A percentile compares a stretch with the other conserved stretches of the same genome.
These are phyloP conservation scores for Prolemur simus DNA, from an alignment of 2,113 vertebrate species.

Conservation along the genomic window DNA sequence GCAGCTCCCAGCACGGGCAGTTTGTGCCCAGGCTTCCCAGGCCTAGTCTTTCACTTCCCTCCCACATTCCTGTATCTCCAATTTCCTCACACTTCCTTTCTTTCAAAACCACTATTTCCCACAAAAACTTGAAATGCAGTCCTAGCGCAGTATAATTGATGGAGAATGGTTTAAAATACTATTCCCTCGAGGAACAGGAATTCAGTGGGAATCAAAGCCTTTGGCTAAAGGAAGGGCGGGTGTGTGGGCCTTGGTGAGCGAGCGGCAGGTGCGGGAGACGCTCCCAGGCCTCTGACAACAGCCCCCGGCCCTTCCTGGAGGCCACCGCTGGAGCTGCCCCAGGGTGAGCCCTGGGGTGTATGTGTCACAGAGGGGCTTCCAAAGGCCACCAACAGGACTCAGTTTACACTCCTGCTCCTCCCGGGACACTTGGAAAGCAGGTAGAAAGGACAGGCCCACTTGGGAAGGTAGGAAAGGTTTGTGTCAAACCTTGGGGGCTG, in stretches of 20 bases:
- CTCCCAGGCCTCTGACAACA: background rate
- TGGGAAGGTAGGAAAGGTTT: background rate
- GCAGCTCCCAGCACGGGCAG: background rate
- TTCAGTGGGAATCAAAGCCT: background rate
- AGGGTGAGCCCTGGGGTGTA: background rate
- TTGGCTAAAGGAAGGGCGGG: background rate
- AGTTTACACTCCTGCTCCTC: background rate
- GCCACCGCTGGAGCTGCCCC: fast-evolving
- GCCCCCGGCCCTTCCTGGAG: background rate
- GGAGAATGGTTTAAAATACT: background rate
- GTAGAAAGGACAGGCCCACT: background rate
- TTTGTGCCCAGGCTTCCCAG: background rate
- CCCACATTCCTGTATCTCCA: background rate
- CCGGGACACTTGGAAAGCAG: background rate
- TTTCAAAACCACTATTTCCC: background rate
- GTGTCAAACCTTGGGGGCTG: background rate
- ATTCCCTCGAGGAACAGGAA: background rate
- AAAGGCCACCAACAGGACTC: background rate
- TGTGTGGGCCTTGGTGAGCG: fast-evolving
- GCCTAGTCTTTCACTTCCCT: background rate
- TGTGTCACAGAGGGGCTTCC: background rate
- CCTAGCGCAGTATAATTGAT: background rate
- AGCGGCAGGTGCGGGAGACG: background rate
- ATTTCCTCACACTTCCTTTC: background rate
- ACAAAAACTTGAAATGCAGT: background rate